Base-by-base conservation (phyloP, 1,140 invertebrate species). In the Drosophila takahashii region DNA sequence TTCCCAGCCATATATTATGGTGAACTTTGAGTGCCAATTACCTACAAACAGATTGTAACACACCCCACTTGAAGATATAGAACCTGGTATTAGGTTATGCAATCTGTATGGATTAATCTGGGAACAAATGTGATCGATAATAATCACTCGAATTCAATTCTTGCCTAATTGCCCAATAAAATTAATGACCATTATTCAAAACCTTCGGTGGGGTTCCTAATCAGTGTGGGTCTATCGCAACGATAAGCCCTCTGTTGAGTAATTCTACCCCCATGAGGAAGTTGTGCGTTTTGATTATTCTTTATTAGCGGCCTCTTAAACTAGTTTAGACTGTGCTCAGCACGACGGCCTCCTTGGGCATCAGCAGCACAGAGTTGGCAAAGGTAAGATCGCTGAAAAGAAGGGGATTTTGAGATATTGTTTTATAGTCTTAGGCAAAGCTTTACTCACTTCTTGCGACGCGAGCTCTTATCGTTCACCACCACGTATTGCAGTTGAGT, bases 341-440 rank as follows among this genome's bases (percentile, higher is more conserved):
- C 4, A 91, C 81, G 27, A 92, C 54, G 16, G 79, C 90, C 57
- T 92, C 90, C 52, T 92, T 92, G 54, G 90, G 90, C 83, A 91
- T 66, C 67, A 92, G 16, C 16, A 86, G 44, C 37, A 92, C 42
- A 0, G 81, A 84, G 41, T 90, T 85, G 51, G 90, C 56, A 26
- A 62, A 69, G 4, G 77, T 83, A 0, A 72, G 42, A 62, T 92
- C 90, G 18, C 90, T 91, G 11, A 1, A 67, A 65, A 0, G 41
- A 53, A 2, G 10, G 8, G 3, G 2, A 27, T 1, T 53, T 1
- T 13, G 0, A 4, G 37, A 8, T 44, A 53, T 0, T 7, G 7
- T 3, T 45, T 9, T 8, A 0, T n/a, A 1, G 4, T 15, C 9
- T 3, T n/a, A 32, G 4, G n/a, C 29, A 8, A 9, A 9, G 18